Percentiles rank a stretch among this genome's conserved stretches.
These are phyloP conservation scores for Premnoplex brunnescens DNA, from an alignment of 2,797 vertebrate genomes.

Conservation along the genomic window DNA sequence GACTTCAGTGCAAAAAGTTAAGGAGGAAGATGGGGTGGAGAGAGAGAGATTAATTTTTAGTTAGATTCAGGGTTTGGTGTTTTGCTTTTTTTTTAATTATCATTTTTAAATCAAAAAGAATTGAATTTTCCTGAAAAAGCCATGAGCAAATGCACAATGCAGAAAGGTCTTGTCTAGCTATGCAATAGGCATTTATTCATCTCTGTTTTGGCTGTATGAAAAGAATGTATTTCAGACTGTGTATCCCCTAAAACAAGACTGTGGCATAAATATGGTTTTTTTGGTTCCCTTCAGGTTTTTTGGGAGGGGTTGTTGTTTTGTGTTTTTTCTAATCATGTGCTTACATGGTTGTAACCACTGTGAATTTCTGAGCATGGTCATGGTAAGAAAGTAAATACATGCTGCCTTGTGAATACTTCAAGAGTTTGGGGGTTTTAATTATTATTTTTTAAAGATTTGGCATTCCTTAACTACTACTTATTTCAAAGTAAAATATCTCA, in stretches of 20 bases:
- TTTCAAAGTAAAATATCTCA: background rate
- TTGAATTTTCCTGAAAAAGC: background rate
- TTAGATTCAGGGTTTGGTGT: background rate
- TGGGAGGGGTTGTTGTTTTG: background rate
- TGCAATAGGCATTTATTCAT: background rate
- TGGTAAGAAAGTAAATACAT: slow-evolving; percentile 6
- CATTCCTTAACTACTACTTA: background rate
- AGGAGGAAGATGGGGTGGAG: background rate
- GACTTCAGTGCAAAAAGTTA: background rate
- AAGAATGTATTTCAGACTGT: background rate
- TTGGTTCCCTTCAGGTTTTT: background rate
- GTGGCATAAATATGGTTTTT: background rate
- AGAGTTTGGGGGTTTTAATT: background rate
- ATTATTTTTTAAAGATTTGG: background rate
- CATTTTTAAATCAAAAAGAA: background rate
- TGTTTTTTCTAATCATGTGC: background rate
- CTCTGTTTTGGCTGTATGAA: background rate
- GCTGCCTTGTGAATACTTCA: background rate
- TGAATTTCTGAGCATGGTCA: background rate
- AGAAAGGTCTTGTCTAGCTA: background rate
- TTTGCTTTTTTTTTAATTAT: background rate
- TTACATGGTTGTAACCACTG: background rate
- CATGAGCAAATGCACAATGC: background rate
- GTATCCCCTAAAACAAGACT: background rate
- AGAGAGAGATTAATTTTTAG: background rate